Percentiles rank a stretch among this genome's conserved stretches.
Conservation (phyloP, 2,113 vertebrate species). For the Xenopus tropicalis region DNA sequence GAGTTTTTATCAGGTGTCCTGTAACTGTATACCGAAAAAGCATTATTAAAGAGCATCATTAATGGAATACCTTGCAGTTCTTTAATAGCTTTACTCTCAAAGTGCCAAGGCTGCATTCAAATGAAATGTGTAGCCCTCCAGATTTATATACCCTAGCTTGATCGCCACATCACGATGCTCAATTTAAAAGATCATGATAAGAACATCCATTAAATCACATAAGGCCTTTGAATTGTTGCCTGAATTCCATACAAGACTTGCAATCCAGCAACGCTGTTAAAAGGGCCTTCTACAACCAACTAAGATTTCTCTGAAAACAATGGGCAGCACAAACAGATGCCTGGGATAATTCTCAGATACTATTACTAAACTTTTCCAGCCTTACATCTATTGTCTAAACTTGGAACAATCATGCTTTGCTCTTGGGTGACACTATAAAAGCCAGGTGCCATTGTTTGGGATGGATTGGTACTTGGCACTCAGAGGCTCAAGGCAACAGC, state of each 20-base stretch:
- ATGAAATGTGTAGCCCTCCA: background rate
- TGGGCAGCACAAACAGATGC: slow-evolving; percentile 54
- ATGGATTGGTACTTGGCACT: slow-evolving; percentile 52
- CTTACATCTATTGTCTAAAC: slow-evolving; percentile 68
- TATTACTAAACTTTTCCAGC: slow-evolving; percentile 59
- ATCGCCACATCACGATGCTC: background rate
- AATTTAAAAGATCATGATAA: background rate
- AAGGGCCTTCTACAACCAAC: slow-evolving; percentile 4
- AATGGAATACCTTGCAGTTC: background rate
- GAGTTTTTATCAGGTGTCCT: background rate
- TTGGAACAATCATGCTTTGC: slow-evolving; percentile 62
- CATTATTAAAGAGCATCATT: background rate
- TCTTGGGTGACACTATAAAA: slow-evolving; percentile 58
- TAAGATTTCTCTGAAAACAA: slow-evolving; percentile 55
- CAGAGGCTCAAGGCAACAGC: slow-evolving; percentile 49
- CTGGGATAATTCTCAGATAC: slow-evolving; percentile 58
- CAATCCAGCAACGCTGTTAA: slow-evolving; percentile 1
- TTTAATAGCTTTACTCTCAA: background rate
- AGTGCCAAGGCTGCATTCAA: background rate
- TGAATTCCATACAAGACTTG: slow-evolving; percentile 11
- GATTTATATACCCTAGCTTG: background rate
- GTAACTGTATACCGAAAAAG: background rate
- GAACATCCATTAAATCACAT: background rate
- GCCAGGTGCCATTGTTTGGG: slow-evolving; percentile 50
- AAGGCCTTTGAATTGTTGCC: background rate